phyloP scores from a whole-genome alignment of 2,797 vertebrate species.

The Enteromius viviparus region DNA sequence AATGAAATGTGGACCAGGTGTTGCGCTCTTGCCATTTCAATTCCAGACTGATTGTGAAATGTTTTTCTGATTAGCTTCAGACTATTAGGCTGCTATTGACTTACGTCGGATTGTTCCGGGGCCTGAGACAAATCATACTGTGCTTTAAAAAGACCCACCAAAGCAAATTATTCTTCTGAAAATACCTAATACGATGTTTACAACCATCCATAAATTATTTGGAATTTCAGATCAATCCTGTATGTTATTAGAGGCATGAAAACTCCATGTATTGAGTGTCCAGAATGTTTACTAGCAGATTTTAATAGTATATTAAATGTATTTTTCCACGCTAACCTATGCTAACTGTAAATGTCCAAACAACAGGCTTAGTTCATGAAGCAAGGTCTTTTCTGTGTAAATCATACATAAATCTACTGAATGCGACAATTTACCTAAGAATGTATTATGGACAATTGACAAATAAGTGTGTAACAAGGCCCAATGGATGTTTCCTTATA shows the following conservation, averaged over 20 bases:
- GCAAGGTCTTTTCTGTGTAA: neutral
- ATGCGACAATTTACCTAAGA: neutral
- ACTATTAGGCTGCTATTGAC: slow-evolving; percentile 34
- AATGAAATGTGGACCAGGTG: slow-evolving; percentile 6
- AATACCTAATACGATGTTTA: slow-evolving; percentile 14
- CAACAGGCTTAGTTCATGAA: slow-evolving; percentile 1
- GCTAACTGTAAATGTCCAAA: neutral
- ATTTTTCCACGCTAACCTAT: neutral
- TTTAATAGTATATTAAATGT: slow-evolving; percentile 1
- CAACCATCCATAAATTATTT: neutral
- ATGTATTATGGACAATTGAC: neutral
- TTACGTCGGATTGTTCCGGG: slow-evolving; percentile 1
- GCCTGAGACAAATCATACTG: slow-evolving; percentile 40
- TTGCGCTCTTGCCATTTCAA: slow-evolving; percentile 14
- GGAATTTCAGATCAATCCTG: neutral
- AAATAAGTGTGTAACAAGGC: neutral
- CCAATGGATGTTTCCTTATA: neutral
- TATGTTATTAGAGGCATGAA: neutral
- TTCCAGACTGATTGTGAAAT: slow-evolving; percentile 26
- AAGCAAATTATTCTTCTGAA: neutral
- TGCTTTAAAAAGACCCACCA: slow-evolving; percentile 25
- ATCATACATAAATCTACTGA: neutral
- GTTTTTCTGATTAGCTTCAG: slow-evolving; percentile 16
- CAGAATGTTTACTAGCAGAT: slow-evolving; percentile 11
- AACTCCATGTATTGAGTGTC: neutral